Conservation (phyloP, 2,113 vertebrate genomes). For the Gyps fulvus region DNA sequence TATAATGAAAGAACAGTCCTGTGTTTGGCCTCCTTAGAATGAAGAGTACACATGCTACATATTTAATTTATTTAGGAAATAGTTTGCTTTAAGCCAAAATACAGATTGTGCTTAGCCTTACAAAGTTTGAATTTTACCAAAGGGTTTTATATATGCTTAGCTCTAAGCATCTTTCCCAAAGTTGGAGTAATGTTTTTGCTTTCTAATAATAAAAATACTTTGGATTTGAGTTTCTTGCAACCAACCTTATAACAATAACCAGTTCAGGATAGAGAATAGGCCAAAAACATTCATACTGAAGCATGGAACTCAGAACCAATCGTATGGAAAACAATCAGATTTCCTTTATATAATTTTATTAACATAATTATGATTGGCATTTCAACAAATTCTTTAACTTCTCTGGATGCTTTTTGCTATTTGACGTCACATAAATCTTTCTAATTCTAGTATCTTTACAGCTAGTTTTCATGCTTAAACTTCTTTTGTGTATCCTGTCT, state of each 20-base stretch:
- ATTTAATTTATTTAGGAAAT: not conserved
- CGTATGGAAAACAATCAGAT: not conserved
- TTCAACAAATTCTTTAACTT: not conserved
- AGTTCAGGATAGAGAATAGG: not conserved
- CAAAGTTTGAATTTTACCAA: not conserved
- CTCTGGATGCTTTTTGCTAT: not conserved
- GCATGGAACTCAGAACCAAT: not conserved
- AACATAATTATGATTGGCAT: not conserved
- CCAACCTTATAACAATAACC: not conserved
- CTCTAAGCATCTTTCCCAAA: not conserved
- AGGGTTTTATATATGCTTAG: not conserved
- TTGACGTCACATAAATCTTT: not conserved
- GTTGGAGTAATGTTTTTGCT: not conserved
- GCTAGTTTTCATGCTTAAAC: not conserved
- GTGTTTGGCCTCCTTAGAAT: not conserved
- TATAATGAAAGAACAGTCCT: not conserved
- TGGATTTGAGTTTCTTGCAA: not conserved
- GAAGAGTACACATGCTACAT: not conserved
- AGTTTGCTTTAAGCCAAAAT: not conserved
- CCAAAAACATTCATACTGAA: not conserved
- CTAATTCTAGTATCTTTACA: not conserved
- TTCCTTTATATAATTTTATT: not conserved
- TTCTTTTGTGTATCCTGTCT: not conserved
- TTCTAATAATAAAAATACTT: not conserved
- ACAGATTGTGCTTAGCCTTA: not conserved